Conservation (phyloP, 1,140 invertebrate genomes). For the Drosophila murphyi region DNA sequence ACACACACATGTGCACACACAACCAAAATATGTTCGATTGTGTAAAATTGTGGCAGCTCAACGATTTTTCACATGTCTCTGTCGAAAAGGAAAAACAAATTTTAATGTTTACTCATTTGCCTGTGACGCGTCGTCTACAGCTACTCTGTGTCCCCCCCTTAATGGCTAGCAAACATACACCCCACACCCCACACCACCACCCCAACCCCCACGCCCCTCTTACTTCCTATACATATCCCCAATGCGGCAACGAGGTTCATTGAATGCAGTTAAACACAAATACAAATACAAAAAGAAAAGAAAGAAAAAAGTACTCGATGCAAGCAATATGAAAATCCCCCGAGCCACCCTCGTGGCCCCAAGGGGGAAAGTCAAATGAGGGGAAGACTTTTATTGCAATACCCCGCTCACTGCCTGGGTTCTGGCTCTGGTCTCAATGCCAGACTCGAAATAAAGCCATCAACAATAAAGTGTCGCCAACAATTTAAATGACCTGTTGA, state of each 20-base stretch:
- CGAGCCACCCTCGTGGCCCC: constrained; percentile 9
- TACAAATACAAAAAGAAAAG: neutral
- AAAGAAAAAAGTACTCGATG: constrained; percentile 10
- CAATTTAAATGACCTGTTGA: constrained; percentile 54
- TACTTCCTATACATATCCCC: neutral
- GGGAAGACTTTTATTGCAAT: constrained; percentile 18
- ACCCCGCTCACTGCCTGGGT: too few relatives aligned
- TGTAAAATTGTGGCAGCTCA: constrained; percentile 43
- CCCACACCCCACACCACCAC: too few relatives aligned
- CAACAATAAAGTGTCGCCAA: constrained; percentile 64
- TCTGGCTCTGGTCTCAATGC: neutral
- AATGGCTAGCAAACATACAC: too few relatives aligned
- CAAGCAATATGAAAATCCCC: constrained; percentile 22
- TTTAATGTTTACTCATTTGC: constrained; percentile 42
- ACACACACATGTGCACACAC: neutral
- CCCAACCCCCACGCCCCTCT: neutral
- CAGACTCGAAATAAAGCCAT: constrained; percentile 65
- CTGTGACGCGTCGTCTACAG: constrained; percentile 29
- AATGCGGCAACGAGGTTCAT: constrained; percentile 1
- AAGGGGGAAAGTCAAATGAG: neutral
- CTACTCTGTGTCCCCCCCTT: constrained; percentile 8
- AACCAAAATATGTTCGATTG: constrained; percentile 38
- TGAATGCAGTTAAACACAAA: constrained; percentile 18
- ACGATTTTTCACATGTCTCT: constrained; percentile 55
- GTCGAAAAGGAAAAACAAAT: constrained; percentile 46